Evolutionary conservation across 2,888 invertebrate species (phyloP), one percentile per base, ranked within the genome.

Genomic region (Meghimatium bilineatum): DNA sequence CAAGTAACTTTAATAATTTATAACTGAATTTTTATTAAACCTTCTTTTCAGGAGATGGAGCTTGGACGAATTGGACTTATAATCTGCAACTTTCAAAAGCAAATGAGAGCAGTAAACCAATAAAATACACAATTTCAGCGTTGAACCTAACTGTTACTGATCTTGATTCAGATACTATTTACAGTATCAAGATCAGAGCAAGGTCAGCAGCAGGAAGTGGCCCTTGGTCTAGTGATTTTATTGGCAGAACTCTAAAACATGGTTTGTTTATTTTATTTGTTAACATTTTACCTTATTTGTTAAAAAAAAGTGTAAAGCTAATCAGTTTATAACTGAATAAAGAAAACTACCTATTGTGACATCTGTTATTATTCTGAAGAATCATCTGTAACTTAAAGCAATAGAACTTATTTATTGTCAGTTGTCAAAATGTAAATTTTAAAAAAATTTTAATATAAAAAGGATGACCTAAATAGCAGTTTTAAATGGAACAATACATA

Each of bases 141-240:
- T 60, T 79, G 69, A 83, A 75, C 66, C 78, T 88, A 92, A 88
- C 85, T 12, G 83, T 91, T 5, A 75, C 87, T 26, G 86, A 88
- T 80, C 89, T 92, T 29, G 94, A 95, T 88, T 96, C 97, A 89
- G 95, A 96, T 89, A 96, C 96, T 14, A 95, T 96, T 87, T 98
- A 98, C 91, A 94, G 95, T 26, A 95, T 98, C 71, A 96, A 96
- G 93, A 96, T 97, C 0, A 96, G 97, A 8, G 97, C 97, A 1
- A 96, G 96, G 84, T 96, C 97, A 0, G 94, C 94, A 83, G 95
- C 96, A 0, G 97, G 97, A 1, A 95, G 91, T 72, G 97, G 97
- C 34, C 97, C 97, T 0, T 97, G 97, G 94, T 93, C 93, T 95
- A 96, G 96, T 0, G 95, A 95, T 12, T 97, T 97, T 91, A 94